Evolutionary conservation across 2,888 invertebrate species (phyloP).

Genomic region (Thalpophila matura): DNA sequence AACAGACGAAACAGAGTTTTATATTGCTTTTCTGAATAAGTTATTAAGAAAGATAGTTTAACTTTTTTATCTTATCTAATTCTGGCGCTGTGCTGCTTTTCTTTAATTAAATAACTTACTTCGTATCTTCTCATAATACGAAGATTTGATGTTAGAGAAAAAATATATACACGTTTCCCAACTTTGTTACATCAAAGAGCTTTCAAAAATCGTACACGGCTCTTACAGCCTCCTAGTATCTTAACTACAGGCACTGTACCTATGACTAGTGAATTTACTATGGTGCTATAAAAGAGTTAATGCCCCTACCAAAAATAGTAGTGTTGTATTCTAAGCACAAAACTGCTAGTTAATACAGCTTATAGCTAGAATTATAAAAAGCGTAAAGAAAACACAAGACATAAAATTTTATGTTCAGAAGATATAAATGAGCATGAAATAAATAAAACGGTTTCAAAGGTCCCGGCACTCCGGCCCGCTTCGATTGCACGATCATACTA

Average conservation of each 20-base stretch:
- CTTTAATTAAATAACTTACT: too few species aligned
- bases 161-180: too few species aligned
- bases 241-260: too few species aligned
- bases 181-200: too few species aligned
- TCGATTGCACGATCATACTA: conserved; percentile 17
- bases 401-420: conserved; percentile 23
- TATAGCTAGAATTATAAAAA: conserved; percentile 19
- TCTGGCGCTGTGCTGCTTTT: not conserved
- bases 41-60: not conserved
- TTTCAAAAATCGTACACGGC: too few species aligned
- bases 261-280: not conserved
- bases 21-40: not conserved
- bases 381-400: not conserved
- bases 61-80: not conserved
- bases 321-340: too few species aligned
- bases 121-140: too few species aligned
- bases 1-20: not conserved
- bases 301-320: not conserved
- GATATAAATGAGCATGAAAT: conserved; percentile 36
- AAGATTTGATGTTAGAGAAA: too few species aligned
- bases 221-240: too few species aligned
- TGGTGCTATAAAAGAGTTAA: not conserved
- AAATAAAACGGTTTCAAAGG: conserved; percentile 39
- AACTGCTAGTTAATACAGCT: conserved; percentile 8
- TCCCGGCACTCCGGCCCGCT: conserved; percentile 4